phyloP scores from a whole-genome alignment of 2,113 vertebrate species.

The Xenopus tropicalis region DNA sequence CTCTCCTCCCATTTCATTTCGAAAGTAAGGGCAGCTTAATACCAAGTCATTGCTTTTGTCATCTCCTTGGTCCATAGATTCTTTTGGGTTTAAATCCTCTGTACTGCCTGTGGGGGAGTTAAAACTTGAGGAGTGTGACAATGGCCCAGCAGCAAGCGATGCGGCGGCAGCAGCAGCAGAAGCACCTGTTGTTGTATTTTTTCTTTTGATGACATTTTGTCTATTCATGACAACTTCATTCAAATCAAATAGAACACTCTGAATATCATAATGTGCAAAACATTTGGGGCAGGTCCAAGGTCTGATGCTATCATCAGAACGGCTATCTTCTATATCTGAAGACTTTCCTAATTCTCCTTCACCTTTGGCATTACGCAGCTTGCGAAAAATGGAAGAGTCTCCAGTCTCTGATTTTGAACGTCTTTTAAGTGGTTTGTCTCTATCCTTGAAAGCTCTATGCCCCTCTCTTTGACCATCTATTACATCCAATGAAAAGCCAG shows the following conservation, averaged over 20 bases:
- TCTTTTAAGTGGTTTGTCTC: conserved; percentile 90
- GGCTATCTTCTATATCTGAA: conserved; percentile 82
- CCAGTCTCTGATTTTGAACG: conserved; percentile 92
- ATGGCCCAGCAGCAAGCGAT: conserved; percentile 73
- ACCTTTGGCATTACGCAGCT: conserved; percentile 83
- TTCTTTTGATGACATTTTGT: conserved; percentile 81
- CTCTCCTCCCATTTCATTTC: conserved; percentile 89
- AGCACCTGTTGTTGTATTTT: conserved; percentile 85
- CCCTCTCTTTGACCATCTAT: conserved; percentile 84
- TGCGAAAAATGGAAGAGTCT: conserved; percentile 92
- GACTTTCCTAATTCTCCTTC: conserved; percentile 77
- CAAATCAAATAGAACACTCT: conserved; percentile 90
- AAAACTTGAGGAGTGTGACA: conserved; percentile 86
- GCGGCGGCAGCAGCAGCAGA: conserved; percentile 89
- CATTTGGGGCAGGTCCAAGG: conserved; percentile 88
- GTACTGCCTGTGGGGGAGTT: conserved; percentile 91
- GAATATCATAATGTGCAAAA: conserved; percentile 91
- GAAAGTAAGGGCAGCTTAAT: conserved; percentile 90
- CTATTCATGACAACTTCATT: conserved; percentile 80
- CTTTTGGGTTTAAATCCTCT: conserved; percentile 86
- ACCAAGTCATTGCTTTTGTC: conserved; percentile 94
- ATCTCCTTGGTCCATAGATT: conserved; percentile 81
- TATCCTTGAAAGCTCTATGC: conserved; percentile 83
- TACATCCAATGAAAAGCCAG: conserved; percentile 74
- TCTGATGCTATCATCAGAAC: conserved; percentile 77